Base-by-base conservation (phyloP, 2,888 invertebrate genomes). In the Eupithecia exiguata region DNA sequence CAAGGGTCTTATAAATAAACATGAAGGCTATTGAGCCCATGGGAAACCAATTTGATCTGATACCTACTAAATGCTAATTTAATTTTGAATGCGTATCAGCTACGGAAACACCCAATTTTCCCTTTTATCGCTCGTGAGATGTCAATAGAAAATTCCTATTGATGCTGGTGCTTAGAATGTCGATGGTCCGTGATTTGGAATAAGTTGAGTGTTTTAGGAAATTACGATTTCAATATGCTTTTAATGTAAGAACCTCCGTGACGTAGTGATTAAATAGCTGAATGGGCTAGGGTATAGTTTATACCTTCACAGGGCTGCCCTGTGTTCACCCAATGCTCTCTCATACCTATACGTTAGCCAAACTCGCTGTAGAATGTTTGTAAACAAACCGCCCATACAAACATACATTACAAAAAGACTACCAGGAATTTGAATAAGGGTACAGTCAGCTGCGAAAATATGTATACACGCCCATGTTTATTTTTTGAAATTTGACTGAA, bases 1-100 rank as follows among this genome's bases (percentile, higher is more conserved):
- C 85, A 85, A 88, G 89, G 89, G 89, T 86, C 90, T 90, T 84
- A 89, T 91, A 92, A 92, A 92, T 92, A 92, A 90, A 92, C 92
- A 92, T 92, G 90, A 92, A 85, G 82, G 80, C 84, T 82, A 87
- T 88, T 83, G 85, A 85, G 84, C 86, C 86, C 84, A 87, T 84
- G 84, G 82, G 84, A 82, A 87, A 86, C 86, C 86, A 87, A 89
- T 87, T 88, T 85, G 85, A 88, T 89, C 87, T 85, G 88, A 87
- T 89, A 88, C 87, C 87, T 86, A 88, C 87, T 90, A 89, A 90
- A 90, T 89, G 90, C 84, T 90, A 90, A 89, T 90, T 88, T 85
- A 88, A 88, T 89, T 87, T 88, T 85, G 85, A 84, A 86, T 85
- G 86, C 81, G 78, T 77, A 81, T 83, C 80, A 81, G 79, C 80